These are phyloP conservation scores for Acanthurus lineatus DNA, from an alignment of 2,797 vertebrate genomes.

Conservation along the genomic window DNA sequence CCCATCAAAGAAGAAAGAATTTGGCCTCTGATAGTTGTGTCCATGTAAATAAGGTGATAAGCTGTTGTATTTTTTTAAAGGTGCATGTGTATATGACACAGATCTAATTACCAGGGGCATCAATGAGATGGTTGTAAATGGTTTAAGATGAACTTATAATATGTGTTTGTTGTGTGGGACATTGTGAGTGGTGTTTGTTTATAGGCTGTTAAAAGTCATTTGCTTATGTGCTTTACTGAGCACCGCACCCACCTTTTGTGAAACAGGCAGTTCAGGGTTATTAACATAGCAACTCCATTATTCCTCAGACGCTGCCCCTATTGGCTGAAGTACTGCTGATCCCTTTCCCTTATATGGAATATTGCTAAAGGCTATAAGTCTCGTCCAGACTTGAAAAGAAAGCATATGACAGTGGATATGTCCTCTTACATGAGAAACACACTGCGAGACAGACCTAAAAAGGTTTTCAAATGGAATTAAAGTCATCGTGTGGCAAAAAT, in stretches of 20 bases:
- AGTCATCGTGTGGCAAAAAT: not conserved
- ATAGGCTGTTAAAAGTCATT: constrained; percentile 18
- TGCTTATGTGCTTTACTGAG: not conserved
- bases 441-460: no score
- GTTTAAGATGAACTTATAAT: not conserved
- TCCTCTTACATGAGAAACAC: not conserved
- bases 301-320: not conserved
- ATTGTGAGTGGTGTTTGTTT: constrained; percentile 3
- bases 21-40: not conserved
- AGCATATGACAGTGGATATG: not conserved
- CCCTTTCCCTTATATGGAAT: constrained; percentile 1
- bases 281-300: constrained; percentile 47
- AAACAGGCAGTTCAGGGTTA: constrained; percentile 29
- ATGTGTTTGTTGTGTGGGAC: not conserved
- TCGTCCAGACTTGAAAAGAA: constrained; percentile 1
- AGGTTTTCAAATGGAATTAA: not conserved
- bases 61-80: not conserved
- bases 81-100: no score
- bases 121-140: not conserved
- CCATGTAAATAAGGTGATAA: not conserved
- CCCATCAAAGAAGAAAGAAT: not conserved
- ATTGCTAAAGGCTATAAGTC: not conserved
- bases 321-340: not conserved
- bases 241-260: constrained; percentile 44
- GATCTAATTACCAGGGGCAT: no score